Percentiles rank a stretch among this genome's conserved stretches.
These are phyloP conservation scores for Lucinisca nassula DNA, from an alignment of 2,888 invertebrate species.

Conservation along the genomic window DNA sequence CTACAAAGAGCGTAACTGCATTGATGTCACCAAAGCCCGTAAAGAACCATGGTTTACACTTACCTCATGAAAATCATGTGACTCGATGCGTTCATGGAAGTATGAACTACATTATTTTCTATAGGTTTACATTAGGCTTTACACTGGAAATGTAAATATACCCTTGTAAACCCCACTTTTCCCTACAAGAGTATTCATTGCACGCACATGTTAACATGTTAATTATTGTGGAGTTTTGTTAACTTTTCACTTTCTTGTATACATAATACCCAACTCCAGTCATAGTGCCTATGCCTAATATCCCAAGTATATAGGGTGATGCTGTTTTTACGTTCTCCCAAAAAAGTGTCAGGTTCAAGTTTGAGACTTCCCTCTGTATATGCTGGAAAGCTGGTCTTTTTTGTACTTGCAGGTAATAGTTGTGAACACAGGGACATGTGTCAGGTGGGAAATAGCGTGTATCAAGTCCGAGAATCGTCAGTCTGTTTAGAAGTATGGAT, in stretches of 20 bases:
- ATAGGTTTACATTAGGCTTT: too few relatives aligned
- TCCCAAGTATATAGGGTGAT: conserved; percentile 75
- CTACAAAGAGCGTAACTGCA: too few relatives aligned
- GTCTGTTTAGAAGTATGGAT: conserved; percentile 76
- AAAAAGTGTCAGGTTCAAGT: conserved; percentile 76
- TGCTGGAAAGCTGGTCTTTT: conserved; percentile 72
- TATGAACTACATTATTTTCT: too few relatives aligned
- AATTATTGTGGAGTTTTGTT: too few relatives aligned
- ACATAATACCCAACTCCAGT: conserved; percentile 70
- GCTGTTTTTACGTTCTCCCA: conserved; percentile 80
- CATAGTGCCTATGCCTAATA: conserved; percentile 71
- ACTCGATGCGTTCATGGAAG: too few relatives aligned
- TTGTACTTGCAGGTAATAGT: conserved; percentile 76
- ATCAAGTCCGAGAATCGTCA: conserved; percentile 80
- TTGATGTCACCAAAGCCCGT: too few relatives aligned
- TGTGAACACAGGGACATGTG: conserved; percentile 76
- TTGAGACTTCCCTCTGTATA: conserved; percentile 77
- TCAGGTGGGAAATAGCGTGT: conserved; percentile 74
- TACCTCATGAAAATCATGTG: too few relatives aligned
- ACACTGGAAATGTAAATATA: too few relatives aligned
- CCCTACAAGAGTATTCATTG: too few relatives aligned
- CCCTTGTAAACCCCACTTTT: too few relatives aligned
- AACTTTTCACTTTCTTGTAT: conserved; percentile 62
- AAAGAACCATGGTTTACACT: too few relatives aligned
- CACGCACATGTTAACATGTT: too few relatives aligned